Conservation (phyloP, 2,888 invertebrate genomes). For the Salticus scenicus region DNA sequence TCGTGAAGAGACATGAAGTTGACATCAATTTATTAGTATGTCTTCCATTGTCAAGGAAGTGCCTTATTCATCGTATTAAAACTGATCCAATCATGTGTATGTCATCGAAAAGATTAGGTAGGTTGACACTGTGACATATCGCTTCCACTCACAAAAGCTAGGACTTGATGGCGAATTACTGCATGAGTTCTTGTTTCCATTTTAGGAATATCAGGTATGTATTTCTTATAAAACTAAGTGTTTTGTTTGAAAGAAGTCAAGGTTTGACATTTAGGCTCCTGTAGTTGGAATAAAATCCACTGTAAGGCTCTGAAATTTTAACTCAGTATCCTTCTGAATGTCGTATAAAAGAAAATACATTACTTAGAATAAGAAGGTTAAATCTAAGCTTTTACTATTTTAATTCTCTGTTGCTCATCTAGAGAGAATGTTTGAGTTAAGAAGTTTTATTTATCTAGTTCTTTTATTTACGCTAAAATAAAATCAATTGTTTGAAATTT, state of each 20-base stretch:
- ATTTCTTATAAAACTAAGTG: not conserved
- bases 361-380: too few relatives aligned
- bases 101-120: slow-evolving; percentile 43
- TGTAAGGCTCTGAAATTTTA: not conserved
- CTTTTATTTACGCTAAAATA: too few relatives aligned
- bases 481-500: too few relatives aligned
- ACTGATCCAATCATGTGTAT: slow-evolving; percentile 56
- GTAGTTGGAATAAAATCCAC: not conserved
- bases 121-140: not conserved
- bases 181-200: not conserved
- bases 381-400: too few relatives aligned
- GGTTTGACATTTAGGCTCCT: not conserved
- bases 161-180: not conserved
- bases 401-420: too few relatives aligned
- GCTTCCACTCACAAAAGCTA: not conserved
- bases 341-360: too few relatives aligned
- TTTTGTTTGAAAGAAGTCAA: not conserved
- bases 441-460: too few relatives aligned
- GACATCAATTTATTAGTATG: slow-evolving; percentile 43
- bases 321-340: not conserved
- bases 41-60: slow-evolving; percentile 35
- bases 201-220: not conserved
- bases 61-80: slow-evolving; percentile 46
- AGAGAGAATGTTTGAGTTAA: too few relatives aligned
- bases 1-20: not conserved